Evolutionary conservation across 37 sponge, comb jelly and placozoan genomes (phyloP), one percentile per base, ranked within the genome.

Genomic region (Haliclona indistincta): DNA sequence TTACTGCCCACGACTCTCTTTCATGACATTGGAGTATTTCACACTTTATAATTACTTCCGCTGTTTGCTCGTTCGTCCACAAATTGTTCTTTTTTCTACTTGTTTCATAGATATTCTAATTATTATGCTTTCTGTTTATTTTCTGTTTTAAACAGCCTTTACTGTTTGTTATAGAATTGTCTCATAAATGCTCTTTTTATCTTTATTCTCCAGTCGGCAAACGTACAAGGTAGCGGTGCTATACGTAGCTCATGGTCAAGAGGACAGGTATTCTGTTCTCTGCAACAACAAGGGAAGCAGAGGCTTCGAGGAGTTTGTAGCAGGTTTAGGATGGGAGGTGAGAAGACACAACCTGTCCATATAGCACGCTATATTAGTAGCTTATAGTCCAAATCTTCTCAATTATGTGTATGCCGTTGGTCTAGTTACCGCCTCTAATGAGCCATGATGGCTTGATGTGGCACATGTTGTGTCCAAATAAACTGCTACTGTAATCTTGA

Each of bases 321-420:
- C 91, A 7, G 97, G 92, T 22, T 69, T 99, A 20, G 97, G 92
- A 32, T 99, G 99, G 99, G 99, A 99, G 84, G 97, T 99, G 36
- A 58, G 75, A 11, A 29, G 45, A 60, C 77, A 2, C 39, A 73
- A n/a, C 25, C 32, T n/a, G 10, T 43, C 35, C 45, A 62, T 33
- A 23, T 26, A n/a, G 4, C 63, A 41, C 64, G 19, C 30, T 38
- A 61, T 75, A 61, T 61, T 28, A 25, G 63, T n/a, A 10, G 30
- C 23, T 10, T 64, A 3, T 36, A n/a, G n/a, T n/a, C n/a, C n/a
- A n/a, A n/a, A n/a, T n/a, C n/a, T n/a, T n/a, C n/a, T n/a, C n/a
- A n/a, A n/a, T n/a, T n/a, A n/a, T n/a, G n/a, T n/a, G n/a, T n/a
- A n/a, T n/a, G n/a, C n/a, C n/a, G n/a, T n/a, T n/a, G n/a, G n/a